Conservation (phyloP, 2,113 vertebrate species). For the Tursiops truncatus region DNA sequence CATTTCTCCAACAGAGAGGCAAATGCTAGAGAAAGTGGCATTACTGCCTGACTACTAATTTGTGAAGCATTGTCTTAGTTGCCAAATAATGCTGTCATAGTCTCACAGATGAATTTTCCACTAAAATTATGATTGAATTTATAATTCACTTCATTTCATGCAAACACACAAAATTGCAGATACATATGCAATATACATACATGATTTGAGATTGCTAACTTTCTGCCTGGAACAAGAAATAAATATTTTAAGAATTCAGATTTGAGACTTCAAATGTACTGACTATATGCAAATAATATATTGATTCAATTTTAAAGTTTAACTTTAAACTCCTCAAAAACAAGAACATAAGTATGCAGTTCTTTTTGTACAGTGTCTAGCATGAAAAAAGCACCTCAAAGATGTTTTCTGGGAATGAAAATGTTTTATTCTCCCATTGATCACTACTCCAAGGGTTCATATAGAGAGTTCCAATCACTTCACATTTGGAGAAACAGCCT, state of each 20-base stretch:
- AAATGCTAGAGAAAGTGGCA: neutral
- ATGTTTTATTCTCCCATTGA: neutral
- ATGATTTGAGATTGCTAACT: neutral
- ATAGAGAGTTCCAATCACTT: neutral
- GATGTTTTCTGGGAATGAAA: neutral
- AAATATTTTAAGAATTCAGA: neutral
- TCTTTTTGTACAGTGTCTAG: neutral
- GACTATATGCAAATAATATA: neutral
- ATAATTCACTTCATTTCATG: neutral
- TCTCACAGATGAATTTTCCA: neutral
- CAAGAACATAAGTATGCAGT: neutral
- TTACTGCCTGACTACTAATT: neutral
- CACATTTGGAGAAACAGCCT: neutral
- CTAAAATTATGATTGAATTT: neutral
- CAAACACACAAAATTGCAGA: neutral
- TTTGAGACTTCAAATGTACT: neutral
- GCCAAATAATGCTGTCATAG: neutral
- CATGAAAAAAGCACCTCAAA: neutral
- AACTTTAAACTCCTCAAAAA: neutral
- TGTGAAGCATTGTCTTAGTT: neutral
- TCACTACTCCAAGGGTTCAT: neutral
- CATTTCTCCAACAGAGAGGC: neutral
- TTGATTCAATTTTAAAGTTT: neutral
- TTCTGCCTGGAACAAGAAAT: neutral
- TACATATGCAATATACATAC: neutral